These are phyloP conservation scores for Lepilemur septentrionalis DNA, from an alignment of 2,797 vertebrate genomes.

Conservation along the genomic window DNA sequence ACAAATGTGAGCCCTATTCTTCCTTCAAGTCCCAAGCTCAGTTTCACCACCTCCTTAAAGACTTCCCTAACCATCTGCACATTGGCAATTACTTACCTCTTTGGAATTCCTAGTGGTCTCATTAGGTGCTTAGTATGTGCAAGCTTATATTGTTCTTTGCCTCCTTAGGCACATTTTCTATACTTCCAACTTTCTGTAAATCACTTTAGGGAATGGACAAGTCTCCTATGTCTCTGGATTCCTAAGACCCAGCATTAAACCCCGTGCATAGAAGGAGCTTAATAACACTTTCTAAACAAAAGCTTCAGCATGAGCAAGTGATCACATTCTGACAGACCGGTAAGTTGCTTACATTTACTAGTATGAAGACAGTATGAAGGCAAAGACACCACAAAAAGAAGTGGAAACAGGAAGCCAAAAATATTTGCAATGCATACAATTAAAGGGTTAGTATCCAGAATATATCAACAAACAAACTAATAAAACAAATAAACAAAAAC, in stretches of 20 bases:
- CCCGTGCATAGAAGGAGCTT: neutral
- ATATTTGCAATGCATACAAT: neutral
- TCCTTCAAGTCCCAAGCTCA: neutral
- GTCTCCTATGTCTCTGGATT: neutral
- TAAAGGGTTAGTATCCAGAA: conserved; percentile 6
- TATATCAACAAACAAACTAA: neutral
- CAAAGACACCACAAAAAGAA: neutral
- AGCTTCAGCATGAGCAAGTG: neutral
- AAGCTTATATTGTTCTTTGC: neutral
- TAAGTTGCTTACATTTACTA: neutral
- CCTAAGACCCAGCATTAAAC: neutral
- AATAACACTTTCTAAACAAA: conserved; percentile 12
- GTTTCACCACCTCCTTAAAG: neutral
- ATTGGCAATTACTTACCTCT: neutral
- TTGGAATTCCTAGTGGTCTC: neutral
- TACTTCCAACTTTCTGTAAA: conserved; percentile 11
- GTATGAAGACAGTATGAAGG: neutral
- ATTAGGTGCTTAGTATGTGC: neutral
- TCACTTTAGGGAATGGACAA: neutral
- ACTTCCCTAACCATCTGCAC: neutral
- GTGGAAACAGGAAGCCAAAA: neutral
- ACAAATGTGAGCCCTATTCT: neutral
- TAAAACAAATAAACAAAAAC: neutral
- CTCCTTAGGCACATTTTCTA: neutral
- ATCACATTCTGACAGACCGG: neutral